These are phyloP conservation scores for Aspidoscelis tigris DNA, from an alignment of 2,113 vertebrate genomes.

Conservation along the genomic window DNA sequence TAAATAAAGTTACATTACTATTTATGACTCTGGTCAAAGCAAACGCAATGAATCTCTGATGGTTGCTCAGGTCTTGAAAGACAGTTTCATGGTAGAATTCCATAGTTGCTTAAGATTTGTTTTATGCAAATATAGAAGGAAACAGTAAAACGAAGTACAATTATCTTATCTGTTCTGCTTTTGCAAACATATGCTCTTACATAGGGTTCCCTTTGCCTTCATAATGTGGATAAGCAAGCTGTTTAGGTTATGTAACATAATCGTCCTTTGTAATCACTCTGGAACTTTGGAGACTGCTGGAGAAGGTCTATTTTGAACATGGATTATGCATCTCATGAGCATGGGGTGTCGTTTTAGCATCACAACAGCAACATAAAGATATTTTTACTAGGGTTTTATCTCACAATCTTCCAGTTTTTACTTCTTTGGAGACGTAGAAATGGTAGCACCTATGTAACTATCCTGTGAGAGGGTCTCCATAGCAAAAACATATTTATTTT, in stretches of 20 bases:
- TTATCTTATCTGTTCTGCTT: not conserved
- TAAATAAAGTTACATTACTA: slow-evolving; percentile 40
- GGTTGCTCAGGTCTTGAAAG: slow-evolving; percentile 20
- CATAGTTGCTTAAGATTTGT: slow-evolving; percentile 17
- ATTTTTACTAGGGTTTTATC: no score
- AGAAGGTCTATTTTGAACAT: not conserved
- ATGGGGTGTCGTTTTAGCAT: no score
- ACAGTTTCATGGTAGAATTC: slow-evolving; percentile 34
- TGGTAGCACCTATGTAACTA: no score
- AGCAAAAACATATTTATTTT: no score
- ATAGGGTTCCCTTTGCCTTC: not conserved
- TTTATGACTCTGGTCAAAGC: slow-evolving; percentile 46
- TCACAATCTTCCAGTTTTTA: no score
- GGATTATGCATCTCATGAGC: not conserved
- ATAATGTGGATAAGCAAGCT: not conserved
- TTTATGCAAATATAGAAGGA: slow-evolving; percentile 41
- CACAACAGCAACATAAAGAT: no score
- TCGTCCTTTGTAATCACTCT: not conserved
- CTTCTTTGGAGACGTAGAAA: no score
- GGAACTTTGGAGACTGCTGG: not conserved
- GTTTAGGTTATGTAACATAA: not conserved
- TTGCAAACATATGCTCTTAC: not conserved
- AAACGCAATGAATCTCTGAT: slow-evolving; percentile 53
- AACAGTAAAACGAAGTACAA: slow-evolving; percentile 7
- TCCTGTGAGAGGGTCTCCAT: no score